phyloP scores from a whole-genome alignment of 2,113 vertebrate genomes.

The Pachyramphus minor region DNA sequence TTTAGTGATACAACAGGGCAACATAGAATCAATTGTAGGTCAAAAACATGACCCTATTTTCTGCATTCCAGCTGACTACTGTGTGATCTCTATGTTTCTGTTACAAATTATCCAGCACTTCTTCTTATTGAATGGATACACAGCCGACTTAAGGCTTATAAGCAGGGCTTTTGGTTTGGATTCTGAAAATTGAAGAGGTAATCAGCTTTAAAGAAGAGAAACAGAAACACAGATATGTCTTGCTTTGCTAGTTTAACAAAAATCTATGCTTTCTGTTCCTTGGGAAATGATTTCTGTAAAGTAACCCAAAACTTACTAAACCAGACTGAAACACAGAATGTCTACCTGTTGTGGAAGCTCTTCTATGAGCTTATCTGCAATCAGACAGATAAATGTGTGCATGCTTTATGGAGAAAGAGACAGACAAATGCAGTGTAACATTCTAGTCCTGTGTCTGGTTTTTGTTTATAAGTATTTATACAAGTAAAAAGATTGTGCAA shows the following conservation, averaged over 20 bases:
- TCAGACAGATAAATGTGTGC: not conserved
- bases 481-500: not conserved
- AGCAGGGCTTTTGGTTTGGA: not conserved
- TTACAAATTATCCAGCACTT: slow-evolving; percentile 30
- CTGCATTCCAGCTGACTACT: slow-evolving; percentile 21
- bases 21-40: slow-evolving; percentile 1
- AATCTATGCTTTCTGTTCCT: not conserved
- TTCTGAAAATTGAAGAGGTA: slow-evolving; percentile 26
- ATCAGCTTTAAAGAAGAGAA: slow-evolving; percentile 31
- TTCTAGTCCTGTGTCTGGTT: not conserved
- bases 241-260: not conserved
- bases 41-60: slow-evolving; percentile 29
- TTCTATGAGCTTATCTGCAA: not conserved
- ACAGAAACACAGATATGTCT: not conserved
- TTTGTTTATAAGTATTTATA: not conserved
- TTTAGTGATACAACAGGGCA: not conserved
- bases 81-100: not conserved
- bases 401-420: not conserved
- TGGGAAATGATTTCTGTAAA: not conserved
- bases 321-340: not conserved
- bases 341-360: not conserved
- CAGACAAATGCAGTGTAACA: not conserved
- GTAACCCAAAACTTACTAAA: not conserved
- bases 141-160: not conserved
- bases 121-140: not conserved